Evolutionary conservation across 2,113 vertebrate genomes (phyloP), one percentile per base, ranked within the genome.

Genomic region (Centrocercus urophasianus): DNA sequence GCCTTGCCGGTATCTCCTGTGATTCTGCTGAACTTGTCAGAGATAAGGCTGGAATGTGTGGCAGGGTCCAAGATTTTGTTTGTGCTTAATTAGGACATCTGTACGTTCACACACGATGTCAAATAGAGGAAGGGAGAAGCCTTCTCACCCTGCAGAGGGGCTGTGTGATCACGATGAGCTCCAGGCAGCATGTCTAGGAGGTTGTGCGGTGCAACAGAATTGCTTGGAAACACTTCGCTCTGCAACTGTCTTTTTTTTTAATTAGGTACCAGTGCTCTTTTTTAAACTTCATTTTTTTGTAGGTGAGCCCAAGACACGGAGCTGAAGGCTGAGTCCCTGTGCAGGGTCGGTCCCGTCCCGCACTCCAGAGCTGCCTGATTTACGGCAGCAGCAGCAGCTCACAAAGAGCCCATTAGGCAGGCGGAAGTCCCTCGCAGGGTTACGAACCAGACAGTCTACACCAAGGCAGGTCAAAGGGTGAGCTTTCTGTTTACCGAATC

Each of bases 41-140:
- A 91, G 96, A 96, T 95, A 96, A 96, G 93, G 1, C 2, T 86
- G 93, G 95, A 93, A 94, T 96, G 94, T 22, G 2, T 7, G 12
- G 42, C 1, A 1, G 40, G 66, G 73, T 48, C 76, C 2, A 7
- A 78, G 67, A 8, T 50, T 83, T 52, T 22, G 47, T 27, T 59
- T 73, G 60, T 38, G 61, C 82, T 83, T 90, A 64, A 64, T 50
- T 84, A 83, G 91, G 91, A 93, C 92, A 83, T 94, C 93, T 88
- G 54, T 80, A 81, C 2, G 1, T 75, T 71, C 2, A 0, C 61
- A 42, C 16, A 6, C 1, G 0, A 18, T 25, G 75, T 8, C 10
- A 66, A 77, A 22, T 4, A 43, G 40, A 56, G 57, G 28, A 30
- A 9, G 63, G 24, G 65, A 24, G 30, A 67, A 45, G 42, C 30